Evolutionary conservation across 2,888 invertebrate genomes (phyloP), one percentile per base, ranked within the genome.

Genomic region (Julus scandinavius): DNA sequence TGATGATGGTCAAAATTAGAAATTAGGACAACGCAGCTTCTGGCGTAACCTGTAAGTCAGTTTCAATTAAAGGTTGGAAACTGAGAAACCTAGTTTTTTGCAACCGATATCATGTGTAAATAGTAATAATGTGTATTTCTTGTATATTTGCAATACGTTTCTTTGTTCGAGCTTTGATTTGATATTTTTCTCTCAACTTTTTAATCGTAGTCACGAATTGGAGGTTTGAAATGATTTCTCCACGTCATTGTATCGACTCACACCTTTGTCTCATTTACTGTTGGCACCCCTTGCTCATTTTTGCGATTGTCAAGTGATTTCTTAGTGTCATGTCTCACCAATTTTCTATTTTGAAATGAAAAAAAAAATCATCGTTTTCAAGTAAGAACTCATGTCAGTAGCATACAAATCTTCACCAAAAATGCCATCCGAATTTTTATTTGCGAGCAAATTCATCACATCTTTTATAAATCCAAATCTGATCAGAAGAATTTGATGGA

Each of bases 221-320:
- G n/a, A 63, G 63, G 63, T 63, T 20, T 63, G 20, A 63, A 63
- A 63, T 63, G 63, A 63, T 63, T 63, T 63, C 9, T 63, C n/a
- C 63, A 63, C 63, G 63, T 63, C 17, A n/a, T 63, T 63, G 63
- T 63, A 63, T 63, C 63, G 63, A 63, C 63, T 63, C 63, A 63
- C 63, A 63, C 63, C n/a, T 63, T 63, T 63, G 63, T 63, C 63
- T 63, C 63, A 63, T 63, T 63, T 63, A 20, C 63, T 63, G 63
- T 63, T 63, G 20, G 63, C 63, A 63, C 63, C 63, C 63, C 20
- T 63, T 63, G 63, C 63, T 63, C 63, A 63, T 63, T 63, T 29
- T 63, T 20, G n/a, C 63, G 63, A 63, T 63, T 63, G 63, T 63
- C 7, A 63, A 63, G 20, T 63, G 63, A 3, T 63, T 63, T 63